Percentiles rank a stretch among this genome's conserved stretches.
phyloP scores from a whole-genome alignment of 2,797 vertebrate genomes.

The Sylvilagus floridanus region DNA sequence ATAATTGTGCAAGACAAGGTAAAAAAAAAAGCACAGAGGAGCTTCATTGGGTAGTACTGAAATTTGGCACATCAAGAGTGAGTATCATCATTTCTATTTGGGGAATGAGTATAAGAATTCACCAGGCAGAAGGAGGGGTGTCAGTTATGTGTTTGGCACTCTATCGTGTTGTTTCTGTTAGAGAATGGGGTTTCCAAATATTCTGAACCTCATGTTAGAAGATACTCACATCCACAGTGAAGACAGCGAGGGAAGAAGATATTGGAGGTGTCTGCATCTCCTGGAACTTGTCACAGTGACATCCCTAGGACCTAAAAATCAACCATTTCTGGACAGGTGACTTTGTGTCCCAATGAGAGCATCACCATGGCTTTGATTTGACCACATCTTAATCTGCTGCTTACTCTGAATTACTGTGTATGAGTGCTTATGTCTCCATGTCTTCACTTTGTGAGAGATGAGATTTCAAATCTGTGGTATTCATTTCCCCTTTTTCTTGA shows the following conservation, averaged over 20 bases:
- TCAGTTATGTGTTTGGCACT: background rate
- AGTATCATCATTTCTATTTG: background rate
- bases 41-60: background rate
- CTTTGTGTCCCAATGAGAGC: too few relatives aligned
- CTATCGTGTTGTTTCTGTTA: background rate
- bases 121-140: background rate
- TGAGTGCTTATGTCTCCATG: background rate
- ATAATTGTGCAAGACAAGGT: background rate
- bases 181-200: background rate
- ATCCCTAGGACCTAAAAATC: background rate
- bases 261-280: background rate
- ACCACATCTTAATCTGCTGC: background rate
- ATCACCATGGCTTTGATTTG: background rate
- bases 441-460: background rate
- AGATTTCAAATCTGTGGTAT: background rate
- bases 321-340: background rate
- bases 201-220: background rate
- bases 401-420: background rate
- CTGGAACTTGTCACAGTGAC: background rate
- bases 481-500: background rate
- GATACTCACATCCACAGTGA: background rate
- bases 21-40: background rate
- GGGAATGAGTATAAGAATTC: background rate
- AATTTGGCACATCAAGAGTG: too few relatives aligned
- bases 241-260: background rate